phyloP scores from a whole-genome alignment of 2,797 vertebrate genomes.

The Poecilia picta region DNA sequence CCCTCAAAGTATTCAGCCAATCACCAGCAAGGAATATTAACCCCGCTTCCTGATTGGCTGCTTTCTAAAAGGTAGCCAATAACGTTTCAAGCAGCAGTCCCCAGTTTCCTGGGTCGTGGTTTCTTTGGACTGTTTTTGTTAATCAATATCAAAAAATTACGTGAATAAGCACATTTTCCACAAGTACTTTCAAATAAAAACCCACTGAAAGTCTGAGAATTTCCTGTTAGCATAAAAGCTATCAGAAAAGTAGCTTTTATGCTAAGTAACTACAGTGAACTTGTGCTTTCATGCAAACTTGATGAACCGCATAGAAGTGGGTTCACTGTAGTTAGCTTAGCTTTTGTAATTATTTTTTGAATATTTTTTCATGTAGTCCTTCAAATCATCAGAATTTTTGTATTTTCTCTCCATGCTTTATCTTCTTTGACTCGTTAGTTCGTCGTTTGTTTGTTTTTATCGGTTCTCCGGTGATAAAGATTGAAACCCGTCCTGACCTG shows the following conservation, averaged over 20 bases:
- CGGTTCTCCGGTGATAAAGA: not conserved
- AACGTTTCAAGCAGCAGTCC: not conserved
- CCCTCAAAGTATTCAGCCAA: not conserved
- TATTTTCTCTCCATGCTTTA: not conserved
- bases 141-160: not conserved
- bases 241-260: too few relatives aligned
- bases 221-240: too few relatives aligned
- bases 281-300: too few relatives aligned
- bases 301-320: too few relatives aligned
- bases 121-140: not conserved
- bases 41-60: not conserved
- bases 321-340: too few relatives aligned
- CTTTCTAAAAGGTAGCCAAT: not conserved
- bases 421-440: not conserved
- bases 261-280: too few relatives aligned
- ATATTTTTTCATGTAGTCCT: not conserved
- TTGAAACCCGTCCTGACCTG: constrained; percentile 48
- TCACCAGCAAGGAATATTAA: not conserved
- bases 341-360: not conserved
- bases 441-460: not conserved
- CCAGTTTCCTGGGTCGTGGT: too few relatives aligned
- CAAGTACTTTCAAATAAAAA: too few relatives aligned
- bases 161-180: too few relatives aligned
- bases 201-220: too few relatives aligned
- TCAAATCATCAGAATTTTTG: not conserved